Conservation (phyloP, 2,888 invertebrate species). For the Coleophora deauratella region DNA sequence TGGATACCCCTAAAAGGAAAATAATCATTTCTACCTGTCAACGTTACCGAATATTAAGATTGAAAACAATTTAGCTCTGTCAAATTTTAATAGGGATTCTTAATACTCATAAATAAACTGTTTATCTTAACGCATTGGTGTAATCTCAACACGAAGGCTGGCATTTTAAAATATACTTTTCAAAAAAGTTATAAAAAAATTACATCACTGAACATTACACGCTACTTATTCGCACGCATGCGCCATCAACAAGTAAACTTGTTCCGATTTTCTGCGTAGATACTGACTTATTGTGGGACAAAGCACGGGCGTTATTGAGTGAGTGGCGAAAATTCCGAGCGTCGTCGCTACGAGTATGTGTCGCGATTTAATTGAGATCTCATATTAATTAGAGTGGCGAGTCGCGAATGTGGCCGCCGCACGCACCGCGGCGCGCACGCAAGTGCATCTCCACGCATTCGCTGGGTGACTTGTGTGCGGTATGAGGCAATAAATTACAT, state of each 20-base stretch:
- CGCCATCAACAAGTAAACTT: constrained; percentile 42
- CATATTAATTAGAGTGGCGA: constrained; percentile 72
- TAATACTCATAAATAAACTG: too few relatives aligned
- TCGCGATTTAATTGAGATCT: constrained; percentile 75
- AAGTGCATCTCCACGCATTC: background rate
- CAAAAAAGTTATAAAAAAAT: background rate
- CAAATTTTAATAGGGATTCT: too few relatives aligned
- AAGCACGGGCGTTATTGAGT: constrained; percentile 43
- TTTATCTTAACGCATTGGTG: too few relatives aligned
- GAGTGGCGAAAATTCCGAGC: constrained; percentile 57
- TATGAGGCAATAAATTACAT: background rate
- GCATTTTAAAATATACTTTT: too few relatives aligned
- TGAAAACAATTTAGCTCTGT: too few relatives aligned
- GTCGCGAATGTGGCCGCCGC: constrained; percentile 66
- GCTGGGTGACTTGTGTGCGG: background rate
- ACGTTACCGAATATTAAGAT: too few relatives aligned
- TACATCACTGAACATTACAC: background rate
- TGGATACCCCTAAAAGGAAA: constrained; percentile 58
- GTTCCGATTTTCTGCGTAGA: constrained; percentile 53
- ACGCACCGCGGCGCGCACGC: constrained; percentile 64
- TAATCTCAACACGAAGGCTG: too few relatives aligned
- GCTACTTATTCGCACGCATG: constrained; percentile 15
- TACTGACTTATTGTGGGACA: constrained; percentile 54
- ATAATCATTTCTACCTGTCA: constrained; percentile 37
- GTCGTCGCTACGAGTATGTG: constrained; percentile 69